Conservation (phyloP, 2,797 vertebrate genomes). For the Champsocephalus gunnari region DNA sequence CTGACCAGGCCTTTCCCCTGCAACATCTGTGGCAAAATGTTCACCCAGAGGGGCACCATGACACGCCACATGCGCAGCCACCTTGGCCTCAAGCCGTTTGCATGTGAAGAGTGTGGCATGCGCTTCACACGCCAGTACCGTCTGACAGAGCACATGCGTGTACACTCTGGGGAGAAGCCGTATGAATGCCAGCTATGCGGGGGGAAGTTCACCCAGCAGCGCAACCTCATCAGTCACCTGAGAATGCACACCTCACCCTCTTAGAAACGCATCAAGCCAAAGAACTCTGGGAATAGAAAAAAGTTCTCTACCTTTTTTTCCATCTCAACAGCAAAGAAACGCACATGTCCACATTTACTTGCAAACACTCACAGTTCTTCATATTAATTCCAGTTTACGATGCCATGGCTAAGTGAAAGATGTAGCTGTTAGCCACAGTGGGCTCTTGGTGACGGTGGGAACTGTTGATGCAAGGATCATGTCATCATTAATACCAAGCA, state of each 20-base stretch:
- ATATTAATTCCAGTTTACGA: constrained; percentile 68
- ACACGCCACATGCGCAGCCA: constrained; percentile 99
- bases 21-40: constrained; percentile 99
- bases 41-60: constrained; percentile 99
- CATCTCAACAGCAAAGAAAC: constrained; percentile 76
- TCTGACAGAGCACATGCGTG: constrained; percentile 99
- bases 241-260: constrained; percentile 99
- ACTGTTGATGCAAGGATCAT: constrained; percentile 61
- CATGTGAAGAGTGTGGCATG: constrained; percentile 99
- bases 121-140: constrained; percentile 99
- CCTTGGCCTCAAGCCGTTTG: constrained; percentile 97
- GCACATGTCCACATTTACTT: constrained; percentile 69
- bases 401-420: constrained; percentile 68
- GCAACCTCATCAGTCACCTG: constrained; percentile 99
- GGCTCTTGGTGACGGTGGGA: constrained; percentile 63
- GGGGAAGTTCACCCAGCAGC: constrained; percentile 99
- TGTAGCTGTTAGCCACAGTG: constrained; percentile 65
- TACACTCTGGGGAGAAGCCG: constrained; percentile 99
- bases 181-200: constrained; percentile 99
- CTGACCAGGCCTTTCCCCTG: constrained; percentile 97
- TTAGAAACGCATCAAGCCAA: constrained; percentile 90
- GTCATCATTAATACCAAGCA: constrained; percentile 61
- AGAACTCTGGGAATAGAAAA: constrained; percentile 87
- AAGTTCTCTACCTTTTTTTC: constrained; percentile 67
- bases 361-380: constrained; percentile 55